phyloP scores from a whole-genome alignment of 2,888 invertebrate genomes.

The Euzophera pinguis region DNA sequence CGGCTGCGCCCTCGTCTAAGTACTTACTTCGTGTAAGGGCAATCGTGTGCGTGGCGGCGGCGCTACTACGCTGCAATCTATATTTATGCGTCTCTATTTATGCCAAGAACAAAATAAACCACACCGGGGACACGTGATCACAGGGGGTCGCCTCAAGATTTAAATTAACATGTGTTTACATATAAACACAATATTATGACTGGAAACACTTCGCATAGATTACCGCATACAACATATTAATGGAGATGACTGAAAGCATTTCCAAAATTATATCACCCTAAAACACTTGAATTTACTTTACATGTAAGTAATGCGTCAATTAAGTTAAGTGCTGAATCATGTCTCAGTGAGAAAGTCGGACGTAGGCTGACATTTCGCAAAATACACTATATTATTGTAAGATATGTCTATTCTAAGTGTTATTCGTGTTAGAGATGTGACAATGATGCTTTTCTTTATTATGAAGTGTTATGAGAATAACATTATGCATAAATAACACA shows the following conservation, averaged over 20 bases:
- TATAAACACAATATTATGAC: constrained; percentile 13
- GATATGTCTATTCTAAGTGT: neutral
- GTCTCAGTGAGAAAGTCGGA: constrained; percentile 43
- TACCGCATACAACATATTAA: neutral
- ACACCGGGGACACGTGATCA: constrained; percentile 22
- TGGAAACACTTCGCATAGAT: constrained; percentile 14
- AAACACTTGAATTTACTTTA: constrained; percentile 16
- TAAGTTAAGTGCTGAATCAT: constrained; percentile 60
- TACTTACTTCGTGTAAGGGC: constrained; percentile 54
- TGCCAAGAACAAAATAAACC: constrained; percentile 24
- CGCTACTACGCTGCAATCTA: constrained; percentile 28
- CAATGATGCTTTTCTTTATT: constrained; percentile 7
- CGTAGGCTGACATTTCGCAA: constrained; percentile 34
- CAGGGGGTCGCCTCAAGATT: constrained; percentile 17
- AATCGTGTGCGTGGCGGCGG: constrained; percentile 33
- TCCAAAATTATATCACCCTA: constrained; percentile 7
- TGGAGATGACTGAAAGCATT: neutral
- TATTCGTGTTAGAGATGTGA: constrained; percentile 1
- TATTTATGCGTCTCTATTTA: constrained; percentile 23
- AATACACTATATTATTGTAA: constrained; percentile 12
- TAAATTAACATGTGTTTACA: constrained; percentile 15
- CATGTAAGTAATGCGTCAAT: constrained; percentile 39
- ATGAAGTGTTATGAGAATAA: neutral
- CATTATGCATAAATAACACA: no score
- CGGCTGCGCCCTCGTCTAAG: constrained; percentile 39